Percentiles rank a stretch among this genome's conserved stretches.
Conservation (phyloP, 2,113 vertebrate genomes). For the Amphiprion ocellaris region DNA sequence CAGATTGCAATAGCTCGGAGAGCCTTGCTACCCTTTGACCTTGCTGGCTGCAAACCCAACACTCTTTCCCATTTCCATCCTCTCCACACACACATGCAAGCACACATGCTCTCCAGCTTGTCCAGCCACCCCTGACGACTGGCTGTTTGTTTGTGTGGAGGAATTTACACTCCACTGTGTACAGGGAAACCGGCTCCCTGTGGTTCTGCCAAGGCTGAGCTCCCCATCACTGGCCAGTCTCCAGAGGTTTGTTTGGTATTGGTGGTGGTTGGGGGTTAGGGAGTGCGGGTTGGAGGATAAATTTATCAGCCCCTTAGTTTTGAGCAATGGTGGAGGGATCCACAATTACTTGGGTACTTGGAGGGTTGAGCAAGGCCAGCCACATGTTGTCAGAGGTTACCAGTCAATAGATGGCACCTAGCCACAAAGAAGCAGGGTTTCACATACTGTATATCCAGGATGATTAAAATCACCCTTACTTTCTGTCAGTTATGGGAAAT, state of each 20-base stretch:
- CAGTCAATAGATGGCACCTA: conserved; percentile 8
- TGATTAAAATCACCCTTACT: not conserved
- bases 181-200: conserved; percentile 45
- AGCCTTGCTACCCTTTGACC: conserved; percentile 45
- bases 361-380: conserved; percentile 6
- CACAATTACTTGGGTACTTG: not conserved
- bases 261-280: conserved; percentile 15
- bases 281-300: conserved; percentile 28
- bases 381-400: not conserved
- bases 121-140: conserved; percentile 64
- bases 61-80: conserved; percentile 25
- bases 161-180: conserved; percentile 68
- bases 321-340: conserved; percentile 11
- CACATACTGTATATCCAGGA: not conserved
- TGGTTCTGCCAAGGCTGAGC: conserved; percentile 25
- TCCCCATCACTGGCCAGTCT: conserved; percentile 47
- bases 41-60: conserved; percentile 28
- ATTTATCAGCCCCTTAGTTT: conserved; percentile 40
- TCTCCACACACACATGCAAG: not conserved
- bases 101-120: conserved; percentile 32
- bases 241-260: conserved; percentile 55
- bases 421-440: not conserved
- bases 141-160: conserved; percentile 69
- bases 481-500: conserved; percentile 15
- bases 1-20: conserved; percentile 1